These are phyloP conservation scores for Polyommatus iphigenia DNA, from an alignment of 2,888 invertebrate species.

Conservation along the genomic window DNA sequence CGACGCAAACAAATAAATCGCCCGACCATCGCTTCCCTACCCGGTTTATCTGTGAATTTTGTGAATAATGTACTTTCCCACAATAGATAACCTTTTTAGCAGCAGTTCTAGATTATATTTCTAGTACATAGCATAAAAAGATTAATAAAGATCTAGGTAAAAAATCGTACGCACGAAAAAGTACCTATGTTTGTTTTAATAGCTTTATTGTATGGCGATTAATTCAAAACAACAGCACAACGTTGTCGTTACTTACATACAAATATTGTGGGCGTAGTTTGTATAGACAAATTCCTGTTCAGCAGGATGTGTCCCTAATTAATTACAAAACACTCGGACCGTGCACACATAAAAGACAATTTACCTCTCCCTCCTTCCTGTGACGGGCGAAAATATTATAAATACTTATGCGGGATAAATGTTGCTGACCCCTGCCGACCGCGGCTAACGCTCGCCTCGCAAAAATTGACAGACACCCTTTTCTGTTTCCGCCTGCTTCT, in stretches of 20 bases:
- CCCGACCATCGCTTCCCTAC: constrained; percentile 48
- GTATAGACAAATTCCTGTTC: background rate
- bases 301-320: constrained; percentile 19
- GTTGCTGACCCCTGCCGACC: constrained; percentile 28
- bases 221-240: constrained; percentile 1
- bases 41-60: constrained; percentile 39
- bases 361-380: constrained; percentile 20
- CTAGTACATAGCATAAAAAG: background rate
- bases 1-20: constrained; percentile 60
- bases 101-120: background rate
- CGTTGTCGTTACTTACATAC: background rate
- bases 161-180: background rate
- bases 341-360: constrained; percentile 13
- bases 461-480: constrained; percentile 70
- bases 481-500: constrained; percentile 74
- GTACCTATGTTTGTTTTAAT: background rate
- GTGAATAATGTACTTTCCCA: constrained; percentile 35
- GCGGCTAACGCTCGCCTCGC: constrained; percentile 43
- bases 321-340: constrained; percentile 2
- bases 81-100: constrained; percentile 30
- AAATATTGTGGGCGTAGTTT: background rate
- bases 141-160: background rate
- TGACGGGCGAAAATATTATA: background rate
- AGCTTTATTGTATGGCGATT: background rate
- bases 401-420: constrained; percentile 48